phyloP scores from a whole-genome alignment of 2,113 vertebrate genomes.

The Bagarius yarrelli region DNA sequence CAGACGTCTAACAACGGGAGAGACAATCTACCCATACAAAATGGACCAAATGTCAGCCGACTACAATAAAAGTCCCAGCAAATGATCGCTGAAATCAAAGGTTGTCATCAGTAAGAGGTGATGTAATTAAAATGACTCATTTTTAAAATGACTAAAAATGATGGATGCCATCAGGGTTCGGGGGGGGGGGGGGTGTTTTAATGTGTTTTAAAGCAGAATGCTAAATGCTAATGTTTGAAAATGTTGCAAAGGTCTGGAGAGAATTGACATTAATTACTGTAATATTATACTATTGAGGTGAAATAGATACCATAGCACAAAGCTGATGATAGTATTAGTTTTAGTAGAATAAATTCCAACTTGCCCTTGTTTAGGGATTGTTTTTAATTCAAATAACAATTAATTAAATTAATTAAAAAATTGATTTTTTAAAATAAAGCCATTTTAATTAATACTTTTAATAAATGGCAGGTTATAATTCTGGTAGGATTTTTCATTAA shows the following conservation, averaged over 20 bases:
- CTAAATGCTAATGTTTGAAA: not conserved
- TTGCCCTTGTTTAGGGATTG: not conserved
- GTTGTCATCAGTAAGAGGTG: not conserved
- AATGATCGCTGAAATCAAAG: not conserved
- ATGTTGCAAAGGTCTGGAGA: not conserved
- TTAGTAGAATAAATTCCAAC: not conserved
- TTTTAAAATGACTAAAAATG: no score
- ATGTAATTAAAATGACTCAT: not conserved
- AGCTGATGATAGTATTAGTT: no score
- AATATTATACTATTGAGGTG: not conserved
- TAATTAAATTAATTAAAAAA: no score
- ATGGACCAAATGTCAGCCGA: not conserved
- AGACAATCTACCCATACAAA: no score
- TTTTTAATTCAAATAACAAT: no score
- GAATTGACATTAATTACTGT: not conserved
- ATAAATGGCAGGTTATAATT: no score
- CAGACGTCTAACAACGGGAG: not conserved
- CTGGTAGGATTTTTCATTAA: no score
- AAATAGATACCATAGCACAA: not conserved
- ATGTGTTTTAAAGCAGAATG: not conserved
- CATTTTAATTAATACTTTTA: no score
- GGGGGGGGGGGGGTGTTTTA: not conserved
- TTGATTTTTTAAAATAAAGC: no score
- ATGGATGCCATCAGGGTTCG: not conserved
- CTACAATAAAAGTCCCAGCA: not conserved